Evolutionary conservation across 2,113 vertebrate genomes (phyloP).

Genomic region (Balaeniceps rex): DNA sequence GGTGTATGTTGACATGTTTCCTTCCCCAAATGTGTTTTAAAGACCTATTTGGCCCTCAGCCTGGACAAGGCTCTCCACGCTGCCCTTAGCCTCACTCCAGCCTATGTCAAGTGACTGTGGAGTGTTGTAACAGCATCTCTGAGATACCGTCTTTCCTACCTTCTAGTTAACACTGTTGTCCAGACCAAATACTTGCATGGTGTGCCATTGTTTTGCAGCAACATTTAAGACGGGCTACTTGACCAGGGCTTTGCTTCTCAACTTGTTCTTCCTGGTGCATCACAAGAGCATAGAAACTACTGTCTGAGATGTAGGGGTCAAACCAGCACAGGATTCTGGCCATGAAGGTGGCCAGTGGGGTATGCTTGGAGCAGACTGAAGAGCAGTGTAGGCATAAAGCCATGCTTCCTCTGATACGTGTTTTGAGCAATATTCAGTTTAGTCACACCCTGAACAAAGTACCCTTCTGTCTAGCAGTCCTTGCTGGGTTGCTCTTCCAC

Average conservation of each 20-base stretch:
- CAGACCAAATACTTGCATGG: rapidly evolving
- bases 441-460: neutral
- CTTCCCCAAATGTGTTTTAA: neutral
- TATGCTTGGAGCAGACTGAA: neutral
- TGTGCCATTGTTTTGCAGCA: neutral
- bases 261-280: neutral
- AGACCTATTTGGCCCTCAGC: neutral
- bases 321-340: neutral
- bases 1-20: neutral
- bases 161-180: neutral
- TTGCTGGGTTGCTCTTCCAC: neutral
- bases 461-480: neutral
- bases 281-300: neutral
- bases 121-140: neutral
- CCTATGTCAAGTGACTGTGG: neutral
- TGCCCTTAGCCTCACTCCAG: neutral
- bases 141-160: neutral
- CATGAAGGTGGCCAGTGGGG: neutral
- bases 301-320: neutral
- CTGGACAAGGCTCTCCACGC: neutral
- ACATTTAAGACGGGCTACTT: neutral
- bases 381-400: neutral
- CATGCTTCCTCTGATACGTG: rapidly evolving
- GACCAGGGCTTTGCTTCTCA: neutral
- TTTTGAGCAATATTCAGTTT: neutral